phyloP scores from a whole-genome alignment of 2,113 vertebrate genomes.

The Pristiophorus japonicus region DNA sequence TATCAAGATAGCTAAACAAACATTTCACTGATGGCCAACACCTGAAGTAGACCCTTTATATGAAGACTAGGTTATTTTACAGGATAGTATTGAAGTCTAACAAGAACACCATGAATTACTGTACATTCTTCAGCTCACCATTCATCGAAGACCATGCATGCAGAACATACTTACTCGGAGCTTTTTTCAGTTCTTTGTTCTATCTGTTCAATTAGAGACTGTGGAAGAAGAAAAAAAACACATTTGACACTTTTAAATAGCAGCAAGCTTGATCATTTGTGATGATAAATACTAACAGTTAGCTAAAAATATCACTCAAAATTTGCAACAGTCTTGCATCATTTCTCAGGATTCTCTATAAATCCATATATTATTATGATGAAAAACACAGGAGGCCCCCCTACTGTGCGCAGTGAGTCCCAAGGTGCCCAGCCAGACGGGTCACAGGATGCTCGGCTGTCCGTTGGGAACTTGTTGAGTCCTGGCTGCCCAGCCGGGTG shows the following conservation, averaged over 20 bases:
- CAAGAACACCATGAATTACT: not conserved
- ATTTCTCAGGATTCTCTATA: not conserved
- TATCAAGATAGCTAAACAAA: not conserved
- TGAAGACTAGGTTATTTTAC: not conserved
- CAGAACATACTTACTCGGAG: constrained; percentile 75
- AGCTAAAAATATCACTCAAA: not conserved
- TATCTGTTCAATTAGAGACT: constrained; percentile 93
- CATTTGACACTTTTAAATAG: not conserved
- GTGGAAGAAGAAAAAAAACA: constrained; percentile 41
- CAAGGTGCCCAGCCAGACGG: not conserved
- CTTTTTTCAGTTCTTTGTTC: constrained; percentile 86
- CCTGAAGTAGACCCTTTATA: not conserved
- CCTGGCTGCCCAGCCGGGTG: not conserved
- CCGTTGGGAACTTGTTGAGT: not conserved
- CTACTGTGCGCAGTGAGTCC: not conserved
- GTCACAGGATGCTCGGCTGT: not conserved
- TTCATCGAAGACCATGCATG: not conserved
- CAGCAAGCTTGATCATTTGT: not conserved
- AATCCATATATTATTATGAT: not conserved
- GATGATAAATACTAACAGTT: too few relatives aligned
- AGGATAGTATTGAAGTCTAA: not conserved
- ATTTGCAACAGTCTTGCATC: not conserved
- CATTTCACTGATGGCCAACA: not conserved
- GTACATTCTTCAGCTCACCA: not conserved
- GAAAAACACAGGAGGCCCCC: not conserved